Evolutionary conservation across 30 jellyfish, hydroid and myxozoan genomes (phyloP).

Genomic region (Aurelia aurita complex sp. Pacific): DNA sequence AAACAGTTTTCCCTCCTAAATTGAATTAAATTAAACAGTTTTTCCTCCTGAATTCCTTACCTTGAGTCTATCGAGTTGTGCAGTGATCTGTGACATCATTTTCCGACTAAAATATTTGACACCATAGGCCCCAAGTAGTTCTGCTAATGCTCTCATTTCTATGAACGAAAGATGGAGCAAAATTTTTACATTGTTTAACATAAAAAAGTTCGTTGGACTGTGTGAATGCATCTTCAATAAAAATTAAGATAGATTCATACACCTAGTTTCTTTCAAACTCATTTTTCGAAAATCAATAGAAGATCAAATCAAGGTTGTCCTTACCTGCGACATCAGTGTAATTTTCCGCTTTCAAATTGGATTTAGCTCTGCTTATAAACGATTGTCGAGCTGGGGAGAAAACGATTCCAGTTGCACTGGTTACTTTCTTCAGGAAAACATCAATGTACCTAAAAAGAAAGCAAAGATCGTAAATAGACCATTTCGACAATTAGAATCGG

Average conservation of each 20-base stretch:
- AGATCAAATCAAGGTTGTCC: not conserved
- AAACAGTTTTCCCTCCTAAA: too few species aligned
- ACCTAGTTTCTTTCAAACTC: too few species aligned
- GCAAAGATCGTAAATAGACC: not conserved
- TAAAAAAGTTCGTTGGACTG: too few species aligned
- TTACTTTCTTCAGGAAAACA: conserved; percentile 81
- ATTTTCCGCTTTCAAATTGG: conserved; percentile 76
- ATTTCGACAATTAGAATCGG: too few species aligned
- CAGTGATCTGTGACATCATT: conserved; percentile 75
- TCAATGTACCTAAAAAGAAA: conserved; percentile 80
- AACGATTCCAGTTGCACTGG: conserved; percentile 62
- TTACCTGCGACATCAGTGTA: conserved; percentile 92
- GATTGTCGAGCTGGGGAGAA: conserved; percentile 91
- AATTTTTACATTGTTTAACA: too few species aligned
- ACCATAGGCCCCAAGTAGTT: conserved; percentile 96
- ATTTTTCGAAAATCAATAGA: too few species aligned
- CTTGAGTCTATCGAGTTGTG: conserved; percentile 87
- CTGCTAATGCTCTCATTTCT: conserved; percentile 96
- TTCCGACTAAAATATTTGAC: conserved; percentile 90
- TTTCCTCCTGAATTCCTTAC: too few species aligned
- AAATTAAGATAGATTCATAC: too few species aligned
- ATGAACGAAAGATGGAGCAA: not conserved
- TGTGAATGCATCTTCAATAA: too few species aligned
- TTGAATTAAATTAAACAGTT: too few species aligned
- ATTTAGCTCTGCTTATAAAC: conserved; percentile 55